Base-by-base conservation (phyloP, 2,888 invertebrate genomes). In the Pachliopta kotzebuea region DNA sequence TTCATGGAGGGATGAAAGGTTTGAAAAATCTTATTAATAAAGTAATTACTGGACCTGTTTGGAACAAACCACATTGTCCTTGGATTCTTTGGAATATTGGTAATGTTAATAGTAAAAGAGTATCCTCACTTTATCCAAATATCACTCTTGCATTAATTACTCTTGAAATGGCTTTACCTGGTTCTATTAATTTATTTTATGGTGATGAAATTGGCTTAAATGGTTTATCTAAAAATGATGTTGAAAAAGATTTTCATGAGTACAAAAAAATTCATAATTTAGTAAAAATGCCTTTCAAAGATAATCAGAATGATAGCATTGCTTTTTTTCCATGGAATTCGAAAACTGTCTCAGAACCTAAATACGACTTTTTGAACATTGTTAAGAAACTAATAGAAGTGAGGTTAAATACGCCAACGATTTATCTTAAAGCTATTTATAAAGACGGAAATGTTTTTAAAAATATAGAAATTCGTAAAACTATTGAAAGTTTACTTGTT, bases 131-230 rank as follows among this genome's bases (percentile, higher is more conserved):
- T 66, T 88, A 92, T 69, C 75, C 84, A 0, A 95, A 96, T 74
- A 94, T 94, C 26, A 95, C 95, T 26, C 84, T 95, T 55, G 95
- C 95, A 1, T 93, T 95, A 7, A 93, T 94, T 1, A 88, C 97
- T 69, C 89, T 98, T 73, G 95, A 96, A 76, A 90, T 98, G 78
- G 94, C 96, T 86, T 89, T 98, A 50, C 98, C 98, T 0, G 98
- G 94, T 11, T 96, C 97, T 0, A 94, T 97, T 0, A 96, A 94
- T 71, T 94, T 98, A 73, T 97, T 98, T 85, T 98, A 98, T 83
- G 98, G 98, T 0, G 98, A 98, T 82, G 98, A 98, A 92, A 94
- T 98, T 68, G 95, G 95, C 1, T 86, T 97, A 70, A 90, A 92
- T 56, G 93, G 95, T 70, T 78, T 93, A 2, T 77, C 88, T 53